These are phyloP conservation scores for Tridacna crocea DNA, from an alignment of 2,888 invertebrate genomes.

Conservation along the genomic window DNA sequence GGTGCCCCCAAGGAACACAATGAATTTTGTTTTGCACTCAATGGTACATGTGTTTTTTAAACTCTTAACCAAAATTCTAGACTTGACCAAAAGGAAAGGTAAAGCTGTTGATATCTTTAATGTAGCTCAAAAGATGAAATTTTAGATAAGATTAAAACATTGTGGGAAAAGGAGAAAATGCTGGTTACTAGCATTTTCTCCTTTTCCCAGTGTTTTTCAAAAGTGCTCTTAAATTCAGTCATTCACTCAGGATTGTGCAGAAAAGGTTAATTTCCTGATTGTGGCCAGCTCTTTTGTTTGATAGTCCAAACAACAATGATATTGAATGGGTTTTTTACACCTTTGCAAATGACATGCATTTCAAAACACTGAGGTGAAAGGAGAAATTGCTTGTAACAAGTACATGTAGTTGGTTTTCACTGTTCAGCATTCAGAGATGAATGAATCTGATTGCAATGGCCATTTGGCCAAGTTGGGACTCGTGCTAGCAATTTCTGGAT, in stretches of 20 bases:
- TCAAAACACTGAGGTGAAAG: too few species aligned
- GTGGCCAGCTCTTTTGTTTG: too few species aligned
- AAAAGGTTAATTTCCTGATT: too few species aligned
- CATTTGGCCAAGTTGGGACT: too few species aligned
- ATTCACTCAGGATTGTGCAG: neutral
- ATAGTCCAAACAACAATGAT: too few species aligned
- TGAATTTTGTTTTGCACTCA: conserved; percentile 10
- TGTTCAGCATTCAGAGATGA: too few species aligned
- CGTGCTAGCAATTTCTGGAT: too few species aligned
- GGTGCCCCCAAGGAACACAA: conserved; percentile 12
- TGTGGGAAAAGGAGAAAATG: conserved; percentile 7
- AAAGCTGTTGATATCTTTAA: neutral
- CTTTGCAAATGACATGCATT: too few species aligned
- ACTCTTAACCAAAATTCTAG: neutral
- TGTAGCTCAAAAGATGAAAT: neutral
- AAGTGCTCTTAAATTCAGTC: neutral
- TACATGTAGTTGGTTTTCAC: too few species aligned
- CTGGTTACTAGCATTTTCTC: neutral
- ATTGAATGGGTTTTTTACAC: too few species aligned
- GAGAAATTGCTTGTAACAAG: too few species aligned
- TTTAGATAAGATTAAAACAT: neutral
- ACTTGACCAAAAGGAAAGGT: neutral
- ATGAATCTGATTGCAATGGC: too few species aligned
- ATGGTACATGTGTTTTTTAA: neutral
- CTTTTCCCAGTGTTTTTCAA: neutral